Conservation (phyloP, 2,113 vertebrate genomes). For the Tringa solitaria region DNA sequence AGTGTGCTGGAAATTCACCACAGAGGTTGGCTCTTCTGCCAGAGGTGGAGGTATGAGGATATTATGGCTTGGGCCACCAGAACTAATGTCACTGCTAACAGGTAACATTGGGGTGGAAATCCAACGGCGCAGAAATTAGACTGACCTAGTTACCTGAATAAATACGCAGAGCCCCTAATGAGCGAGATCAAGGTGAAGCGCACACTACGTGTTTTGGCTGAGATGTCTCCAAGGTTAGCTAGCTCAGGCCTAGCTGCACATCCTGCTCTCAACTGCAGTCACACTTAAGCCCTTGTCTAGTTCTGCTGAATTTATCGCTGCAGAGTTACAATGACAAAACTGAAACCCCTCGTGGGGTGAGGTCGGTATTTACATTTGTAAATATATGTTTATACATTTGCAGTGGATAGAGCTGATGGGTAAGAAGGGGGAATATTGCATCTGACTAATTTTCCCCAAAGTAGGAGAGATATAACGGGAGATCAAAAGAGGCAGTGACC, state of each 20-base stretch:
- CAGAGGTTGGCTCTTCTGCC: not conserved
- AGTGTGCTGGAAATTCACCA: not conserved
- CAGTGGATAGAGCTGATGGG: not conserved
- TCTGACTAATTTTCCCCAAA: not conserved
- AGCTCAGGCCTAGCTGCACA: accelerated
- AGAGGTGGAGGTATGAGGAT: not conserved
- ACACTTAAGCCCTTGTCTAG: not conserved
- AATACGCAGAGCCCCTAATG: not conserved
- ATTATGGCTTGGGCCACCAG: not conserved
- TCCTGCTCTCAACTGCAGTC: not conserved
- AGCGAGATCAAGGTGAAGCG: not conserved
- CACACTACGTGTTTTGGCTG: accelerated
- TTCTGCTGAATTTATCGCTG: not conserved
- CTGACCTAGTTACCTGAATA: not conserved
- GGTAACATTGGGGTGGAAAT: not conserved
- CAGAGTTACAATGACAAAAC: accelerated
- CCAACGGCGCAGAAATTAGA: not conserved
- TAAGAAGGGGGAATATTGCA: not conserved
- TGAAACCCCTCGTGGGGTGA: accelerated
- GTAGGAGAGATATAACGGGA: not conserved
- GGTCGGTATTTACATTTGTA: not conserved
- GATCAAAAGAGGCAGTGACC: not conserved
- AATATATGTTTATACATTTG: no score
- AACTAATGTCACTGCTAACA: not conserved
- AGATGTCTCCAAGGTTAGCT: not conserved